These are phyloP conservation scores for Orthonychiurus folsomi DNA, from an alignment of 2,888 invertebrate genomes.

Conservation along the genomic window DNA sequence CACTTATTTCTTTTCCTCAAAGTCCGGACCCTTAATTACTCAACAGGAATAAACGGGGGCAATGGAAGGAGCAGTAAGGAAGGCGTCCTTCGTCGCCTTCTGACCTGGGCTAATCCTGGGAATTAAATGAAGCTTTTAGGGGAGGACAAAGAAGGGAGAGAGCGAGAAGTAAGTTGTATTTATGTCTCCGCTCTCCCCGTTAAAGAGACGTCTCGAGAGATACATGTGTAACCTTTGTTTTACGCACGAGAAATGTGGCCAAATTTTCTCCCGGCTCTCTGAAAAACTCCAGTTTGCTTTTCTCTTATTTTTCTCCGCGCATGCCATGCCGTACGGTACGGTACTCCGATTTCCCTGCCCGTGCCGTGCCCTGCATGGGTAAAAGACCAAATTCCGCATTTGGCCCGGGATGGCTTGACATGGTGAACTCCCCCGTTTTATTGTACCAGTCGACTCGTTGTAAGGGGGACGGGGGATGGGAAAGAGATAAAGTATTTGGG, in stretches of 20 bases:
- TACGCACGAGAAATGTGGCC: constrained; percentile 26
- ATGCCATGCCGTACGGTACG: background rate
- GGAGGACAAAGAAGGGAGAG: background rate
- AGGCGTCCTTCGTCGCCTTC: background rate
- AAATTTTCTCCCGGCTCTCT: constrained; percentile 7
- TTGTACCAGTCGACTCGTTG: background rate
- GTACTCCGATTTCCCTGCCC: background rate
- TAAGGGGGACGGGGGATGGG: background rate
- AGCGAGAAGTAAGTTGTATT: constrained; percentile 12
- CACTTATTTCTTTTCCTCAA: background rate
- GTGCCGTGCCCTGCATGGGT: too few relatives aligned
- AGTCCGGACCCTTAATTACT: background rate
- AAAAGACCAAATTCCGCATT: too few relatives aligned
- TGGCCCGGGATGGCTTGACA: background rate
- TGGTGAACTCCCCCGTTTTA: constrained; percentile 1
- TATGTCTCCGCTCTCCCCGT: constrained; percentile 9
- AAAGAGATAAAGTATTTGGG: background rate
- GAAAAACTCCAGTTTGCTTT: background rate
- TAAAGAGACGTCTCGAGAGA: constrained; percentile 14
- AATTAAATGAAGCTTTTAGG: constrained; percentile 13
- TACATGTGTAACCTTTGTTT: constrained; percentile 27
- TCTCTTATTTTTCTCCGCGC: background rate
- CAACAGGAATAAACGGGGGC: too few relatives aligned
- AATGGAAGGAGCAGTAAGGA: too few relatives aligned
- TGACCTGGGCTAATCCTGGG: background rate